Evolutionary conservation across 2,797 vertebrate genomes (phyloP), one percentile per base, ranked within the genome.

Genomic region (Microctenopoma lineatum): DNA sequence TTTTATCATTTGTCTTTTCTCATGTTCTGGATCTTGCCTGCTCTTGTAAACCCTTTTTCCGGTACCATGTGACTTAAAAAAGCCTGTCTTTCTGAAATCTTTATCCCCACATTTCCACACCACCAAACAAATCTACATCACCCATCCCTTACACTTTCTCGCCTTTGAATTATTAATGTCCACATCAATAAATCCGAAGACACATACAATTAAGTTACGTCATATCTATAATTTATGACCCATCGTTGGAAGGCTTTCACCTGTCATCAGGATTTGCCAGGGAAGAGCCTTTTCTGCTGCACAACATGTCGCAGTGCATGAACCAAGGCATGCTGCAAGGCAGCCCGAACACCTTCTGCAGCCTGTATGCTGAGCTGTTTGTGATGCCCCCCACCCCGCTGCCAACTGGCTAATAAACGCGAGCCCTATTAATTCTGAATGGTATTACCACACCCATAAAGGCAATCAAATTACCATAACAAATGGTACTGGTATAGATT

Each of bases 151-250:
- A 47, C 73, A 61, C 60, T 63, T 54, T 26, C 71, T 14, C 59
- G 29, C 39, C 45, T 47, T 44, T 92, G 46, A 82, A 88, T 89
- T 73, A 84, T 88, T 79, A 26, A 89, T 60, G 59, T 68, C 61
- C 16, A 59, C 82, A 82, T 89, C 78, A 87, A 87, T 78, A 85
- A 84, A 84, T 84, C 72, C n/a, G 29, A 70, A 76, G 64, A 78
- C 73, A 75, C 64, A 76, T 55, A 77, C 80, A 88, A 84, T 88
- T 83, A 84, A 80, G 79, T 76, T 76, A 72, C 73, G 66, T 66
- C 58, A 79, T 1, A 52, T 86, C 38, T 54, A 84, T 80, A 81
- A 82, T 89, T 84, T 61, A 88, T 82, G 78, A 71, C 59, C 44
- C 57, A 29, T 32, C 7, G n/a, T 55, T 41, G 73, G 60, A 70